These are phyloP conservation scores for Alcedo atthis DNA, from an alignment of 2,797 vertebrate species.

Conservation along the genomic window DNA sequence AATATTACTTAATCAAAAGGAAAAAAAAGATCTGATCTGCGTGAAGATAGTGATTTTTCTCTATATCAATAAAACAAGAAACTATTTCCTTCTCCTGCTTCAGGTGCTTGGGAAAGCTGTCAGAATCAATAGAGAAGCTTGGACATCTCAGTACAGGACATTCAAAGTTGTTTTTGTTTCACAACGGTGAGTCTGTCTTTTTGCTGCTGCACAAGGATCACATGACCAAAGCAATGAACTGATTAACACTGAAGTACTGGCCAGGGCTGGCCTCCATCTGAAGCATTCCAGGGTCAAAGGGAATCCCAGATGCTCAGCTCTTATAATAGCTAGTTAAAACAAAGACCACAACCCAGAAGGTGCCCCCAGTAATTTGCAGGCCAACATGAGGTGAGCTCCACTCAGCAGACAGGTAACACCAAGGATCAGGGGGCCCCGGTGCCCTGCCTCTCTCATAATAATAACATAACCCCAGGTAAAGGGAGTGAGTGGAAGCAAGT, in stretches of 20 bases:
- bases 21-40: neutral
- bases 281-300: neutral
- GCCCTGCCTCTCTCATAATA: too few species aligned
- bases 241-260: neutral
- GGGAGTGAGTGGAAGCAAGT: too few species aligned
- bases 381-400: too few species aligned
- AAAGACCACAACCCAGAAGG: neutral
- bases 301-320: neutral
- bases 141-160: neutral
- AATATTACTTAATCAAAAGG: conserved; percentile 11
- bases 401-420: too few species aligned
- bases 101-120: neutral
- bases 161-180: neutral
- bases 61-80: neutral
- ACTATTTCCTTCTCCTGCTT: neutral
- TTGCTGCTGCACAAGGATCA: neutral
- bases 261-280: neutral
- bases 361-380: neutral
- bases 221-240: neutral
- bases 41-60: neutral
- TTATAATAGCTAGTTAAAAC: neutral
- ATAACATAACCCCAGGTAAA: too few species aligned
- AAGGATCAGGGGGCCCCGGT: too few species aligned
- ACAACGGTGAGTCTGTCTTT: neutral
- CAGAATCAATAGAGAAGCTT: neutral